Conservation (phyloP, 2,888 invertebrate genomes). For the Mongoloraphidia duomilia region DNA sequence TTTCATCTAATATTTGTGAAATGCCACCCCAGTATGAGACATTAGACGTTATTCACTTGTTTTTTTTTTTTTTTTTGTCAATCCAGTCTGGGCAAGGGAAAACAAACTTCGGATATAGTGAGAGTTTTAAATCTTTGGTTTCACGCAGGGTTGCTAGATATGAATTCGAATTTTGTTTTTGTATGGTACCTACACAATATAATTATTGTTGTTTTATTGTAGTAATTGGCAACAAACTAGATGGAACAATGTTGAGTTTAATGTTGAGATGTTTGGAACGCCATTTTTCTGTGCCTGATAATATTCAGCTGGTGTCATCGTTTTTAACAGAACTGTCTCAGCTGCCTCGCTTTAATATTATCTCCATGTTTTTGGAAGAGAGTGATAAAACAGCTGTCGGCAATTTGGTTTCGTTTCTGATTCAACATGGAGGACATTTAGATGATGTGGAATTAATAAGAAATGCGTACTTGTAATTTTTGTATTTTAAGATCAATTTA, state of each 20-base stretch:
- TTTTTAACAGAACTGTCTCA: slow-evolving; percentile 22
- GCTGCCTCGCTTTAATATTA: slow-evolving; percentile 26
- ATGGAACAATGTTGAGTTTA: slow-evolving; percentile 26
- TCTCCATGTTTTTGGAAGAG: slow-evolving; percentile 25
- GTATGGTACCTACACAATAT: neutral
- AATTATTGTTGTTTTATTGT: slow-evolving; percentile 7
- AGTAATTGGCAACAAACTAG: slow-evolving; percentile 31
- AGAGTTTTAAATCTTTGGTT: no score
- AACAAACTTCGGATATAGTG: no score
- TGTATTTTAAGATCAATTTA: no score
- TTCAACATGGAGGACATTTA: slow-evolving; percentile 20
- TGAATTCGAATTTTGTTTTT: slow-evolving; percentile 13
- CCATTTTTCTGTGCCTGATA: slow-evolving; percentile 24
- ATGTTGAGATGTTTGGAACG: slow-evolving; percentile 26
- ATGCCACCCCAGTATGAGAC: no score
- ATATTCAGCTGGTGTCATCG: slow-evolving; percentile 20
- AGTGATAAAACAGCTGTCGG: slow-evolving; percentile 22
- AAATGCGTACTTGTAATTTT: no score
- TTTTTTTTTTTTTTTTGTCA: no score
- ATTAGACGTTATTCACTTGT: no score
- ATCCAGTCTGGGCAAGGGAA: no score
- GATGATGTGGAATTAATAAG: slow-evolving; percentile 5
- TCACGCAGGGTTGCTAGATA: neutral
- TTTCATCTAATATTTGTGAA: no score
- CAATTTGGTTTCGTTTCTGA: slow-evolving; percentile 20